Evolutionary conservation across 2,888 invertebrate genomes (phyloP).

Genomic region (Dryobotodes eremita): DNA sequence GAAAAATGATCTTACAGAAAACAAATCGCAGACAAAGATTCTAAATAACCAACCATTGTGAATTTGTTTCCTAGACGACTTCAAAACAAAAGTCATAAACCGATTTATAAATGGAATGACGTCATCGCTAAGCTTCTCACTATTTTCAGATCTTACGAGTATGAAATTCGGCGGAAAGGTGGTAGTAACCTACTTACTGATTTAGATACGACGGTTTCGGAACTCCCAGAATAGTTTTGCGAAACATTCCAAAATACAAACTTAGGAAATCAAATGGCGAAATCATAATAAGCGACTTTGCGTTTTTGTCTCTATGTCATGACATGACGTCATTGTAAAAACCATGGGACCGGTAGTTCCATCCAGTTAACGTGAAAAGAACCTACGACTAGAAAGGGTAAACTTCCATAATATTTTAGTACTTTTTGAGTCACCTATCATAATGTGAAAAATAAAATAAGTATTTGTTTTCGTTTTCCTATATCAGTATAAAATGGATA

Average conservation of each 20-base stretch:
- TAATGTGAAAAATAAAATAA: not conserved
- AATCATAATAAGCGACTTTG: slow-evolving; percentile 27
- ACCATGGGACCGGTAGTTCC: not conserved
- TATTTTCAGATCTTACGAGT: slow-evolving; percentile 43
- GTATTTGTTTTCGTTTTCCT: not conserved
- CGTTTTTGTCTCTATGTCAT: slow-evolving; percentile 16
- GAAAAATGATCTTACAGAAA: not conserved
- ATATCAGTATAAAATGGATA: not conserved
- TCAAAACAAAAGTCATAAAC: slow-evolving; percentile 1
- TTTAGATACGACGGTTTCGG: slow-evolving; percentile 38
- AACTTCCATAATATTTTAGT: not conserved
- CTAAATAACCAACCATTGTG: not conserved
- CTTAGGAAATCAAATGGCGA: slow-evolving; percentile 30
- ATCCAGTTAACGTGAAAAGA: not conserved
- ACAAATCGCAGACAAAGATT: not conserved
- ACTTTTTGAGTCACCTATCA: not conserved
- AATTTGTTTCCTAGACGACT: not conserved
- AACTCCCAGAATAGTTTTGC: slow-evolving; percentile 13
- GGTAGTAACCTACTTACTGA: slow-evolving; percentile 45
- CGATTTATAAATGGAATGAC: slow-evolving; percentile 21
- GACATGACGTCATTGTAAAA: slow-evolving; percentile 7
- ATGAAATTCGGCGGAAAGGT: slow-evolving; percentile 33
- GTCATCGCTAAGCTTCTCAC: slow-evolving; percentile 19
- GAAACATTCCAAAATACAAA: slow-evolving; percentile 49
- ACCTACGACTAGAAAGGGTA: not conserved